Percentiles rank a stretch among this genome's conserved stretches.
phyloP scores from a whole-genome alignment of 1,140 invertebrate species.

The Formica selysi region DNA sequence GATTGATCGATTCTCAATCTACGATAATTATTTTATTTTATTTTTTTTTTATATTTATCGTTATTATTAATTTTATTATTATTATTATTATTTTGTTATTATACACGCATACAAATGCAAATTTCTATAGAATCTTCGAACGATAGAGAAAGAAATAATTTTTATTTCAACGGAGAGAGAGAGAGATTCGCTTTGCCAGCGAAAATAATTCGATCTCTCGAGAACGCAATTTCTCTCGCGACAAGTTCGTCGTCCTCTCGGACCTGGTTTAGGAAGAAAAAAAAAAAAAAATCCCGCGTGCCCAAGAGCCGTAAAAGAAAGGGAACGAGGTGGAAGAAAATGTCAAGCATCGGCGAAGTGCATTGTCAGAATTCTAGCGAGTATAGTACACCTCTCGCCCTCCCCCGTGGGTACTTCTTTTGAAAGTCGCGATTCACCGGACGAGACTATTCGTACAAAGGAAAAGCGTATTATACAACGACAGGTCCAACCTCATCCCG shows the following conservation, averaged over 20 bases:
- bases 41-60: background rate
- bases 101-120: no score
- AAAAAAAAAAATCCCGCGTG: conserved; percentile 30
- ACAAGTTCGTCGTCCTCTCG: conserved; percentile 37
- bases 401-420: conserved; percentile 14
- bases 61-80: conserved; percentile 1
- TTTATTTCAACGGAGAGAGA: background rate
- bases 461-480: conserved; percentile 54
- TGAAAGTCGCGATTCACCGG: conserved; percentile 54
- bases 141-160: background rate
- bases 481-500: conserved; percentile 30
- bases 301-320: conserved; percentile 42
- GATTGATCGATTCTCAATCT: background rate
- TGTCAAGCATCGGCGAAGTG: conserved; percentile 56
- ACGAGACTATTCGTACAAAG: conserved; percentile 52
- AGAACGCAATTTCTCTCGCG: conserved; percentile 31
- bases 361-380: conserved; percentile 59
- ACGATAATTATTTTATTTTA: background rate
- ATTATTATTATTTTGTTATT: background rate
- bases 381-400: conserved; percentile 21
- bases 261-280: background rate
- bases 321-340: conserved; percentile 12
- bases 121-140: background rate
- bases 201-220: conserved; percentile 49
- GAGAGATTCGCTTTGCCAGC: background rate